Base-by-base conservation (phyloP, 1,140 invertebrate species). In the Riptortus pedestris region DNA sequence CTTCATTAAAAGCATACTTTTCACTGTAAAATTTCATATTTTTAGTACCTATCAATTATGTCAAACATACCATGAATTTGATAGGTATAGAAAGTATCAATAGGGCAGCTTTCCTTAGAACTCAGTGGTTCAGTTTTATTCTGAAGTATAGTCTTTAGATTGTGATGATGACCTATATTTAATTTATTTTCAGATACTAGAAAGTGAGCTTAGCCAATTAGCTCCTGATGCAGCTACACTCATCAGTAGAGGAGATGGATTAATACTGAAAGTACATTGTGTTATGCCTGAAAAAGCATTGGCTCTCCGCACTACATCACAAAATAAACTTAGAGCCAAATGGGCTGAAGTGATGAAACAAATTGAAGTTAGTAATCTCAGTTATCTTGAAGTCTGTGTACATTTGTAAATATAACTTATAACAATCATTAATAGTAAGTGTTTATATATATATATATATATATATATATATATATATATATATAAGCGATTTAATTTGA, bases 201-300 rank as follows among this genome's bases (percentile, higher is more conserved):
- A 85, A 67, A 76, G 78, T 65, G 83, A 85, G 73, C 71, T 85
- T 31, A 81, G 80, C 28, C 76, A 75, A 52, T 72, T 90, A 61
- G 86, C 88, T 5, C 86, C 87, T 0, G 87, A 90, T 73, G 87
- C 86, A 60, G 87, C 87, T 12, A 82, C 83, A 48, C 74, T 90
- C 18, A 90, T 91, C 51, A 89, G 86, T 14, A 82, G 82, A 70
- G 87, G 88, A 1, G 87, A 90, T 71, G 83, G 84, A 48, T 74
- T 90, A 31, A 84, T 89, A 0, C 77, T 85, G 67, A 79, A 79
- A 62, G 81, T 84, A 1, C 83, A 85, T 69, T 76, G 72, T 59
- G 71, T 73, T 57, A 77, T 80, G 71, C 79, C 81, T 28, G 67
- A 70, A 27, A 74, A 80, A 33, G 83, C 81, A 2, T 79, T 79